Evolutionary conservation across 1,140 invertebrate species (phyloP), one percentile per base, ranked within the genome.

Genomic region (Cotesia chilonis): DNA sequence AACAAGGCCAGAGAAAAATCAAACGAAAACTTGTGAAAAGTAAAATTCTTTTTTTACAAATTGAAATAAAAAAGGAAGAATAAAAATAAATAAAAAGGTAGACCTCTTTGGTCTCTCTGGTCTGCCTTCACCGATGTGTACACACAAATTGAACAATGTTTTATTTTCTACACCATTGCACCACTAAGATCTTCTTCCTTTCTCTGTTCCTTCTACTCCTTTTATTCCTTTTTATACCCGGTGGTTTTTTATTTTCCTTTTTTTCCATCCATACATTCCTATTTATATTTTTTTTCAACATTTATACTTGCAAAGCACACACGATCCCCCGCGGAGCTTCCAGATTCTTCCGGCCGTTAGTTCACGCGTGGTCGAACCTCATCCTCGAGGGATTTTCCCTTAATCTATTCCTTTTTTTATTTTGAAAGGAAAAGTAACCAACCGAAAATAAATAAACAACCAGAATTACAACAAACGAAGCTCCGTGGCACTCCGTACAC

Each of bases 121-220:
- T 72, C 41, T 72, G 64, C 71, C 72, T 68, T 64, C 72, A 68
- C 59, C 67, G 59, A 68, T 73, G 47, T 73, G 67, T 69, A 68
- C 59, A 73, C 72, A 68, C 28, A 52, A 35, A 69, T 68, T 73
- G 59, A 73, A 69, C 72, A 69, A 55, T 73, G 66, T 73, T 69
- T 76, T 74, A 65, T 73, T 73, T 78, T 72, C 72, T 76, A 75
- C 79, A 78, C 78, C 66, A 73, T 72, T 79, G 79, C 78, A 81
- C 77, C 73, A 64, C 70, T 75, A 66, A 72, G 54, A 59, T 52
- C 4, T n/a, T 52, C 12, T 57, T 20, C 17, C 10, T 14, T 14
- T 61, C 20, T 37, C 57, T 68, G 17, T 12, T 61, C 41, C 9
- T 35, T 17, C 1, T 28, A 28, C 28, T 28, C 38, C 17, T 57